These are phyloP conservation scores for Petrocephalus microphthalmus DNA, from an alignment of 2,113 vertebrate genomes.

Conservation along the genomic window DNA sequence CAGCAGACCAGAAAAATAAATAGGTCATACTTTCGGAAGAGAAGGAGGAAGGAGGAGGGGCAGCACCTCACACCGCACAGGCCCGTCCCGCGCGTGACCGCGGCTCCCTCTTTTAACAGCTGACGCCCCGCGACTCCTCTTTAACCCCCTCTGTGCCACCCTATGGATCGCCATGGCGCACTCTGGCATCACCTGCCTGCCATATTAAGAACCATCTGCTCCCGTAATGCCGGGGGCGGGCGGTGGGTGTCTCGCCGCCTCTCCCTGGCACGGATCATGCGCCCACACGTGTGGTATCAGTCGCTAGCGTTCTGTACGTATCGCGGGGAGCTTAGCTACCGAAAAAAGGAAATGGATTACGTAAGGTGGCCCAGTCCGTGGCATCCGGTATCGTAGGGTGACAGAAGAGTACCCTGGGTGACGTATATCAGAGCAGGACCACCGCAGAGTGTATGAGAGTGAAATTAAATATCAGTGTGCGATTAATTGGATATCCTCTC, in stretches of 20 bases:
- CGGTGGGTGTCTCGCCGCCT: background rate
- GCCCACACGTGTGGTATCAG: background rate
- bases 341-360: background rate
- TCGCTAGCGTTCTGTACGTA: background rate
- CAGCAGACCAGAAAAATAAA: background rate
- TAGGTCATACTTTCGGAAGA: background rate
- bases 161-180: background rate
- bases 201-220: background rate
- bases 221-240: background rate
- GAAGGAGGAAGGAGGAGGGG: background rate
- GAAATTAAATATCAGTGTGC: slow-evolving; percentile 45
- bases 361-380: background rate
- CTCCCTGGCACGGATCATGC: background rate
- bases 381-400: background rate
- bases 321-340: background rate
- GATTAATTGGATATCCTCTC: slow-evolving; percentile 41
- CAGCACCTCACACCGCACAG: background rate
- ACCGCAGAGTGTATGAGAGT: slow-evolving; percentile 19
- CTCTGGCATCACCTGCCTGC: background rate
- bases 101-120: background rate
- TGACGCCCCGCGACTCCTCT: background rate
- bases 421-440: background rate
- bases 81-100: background rate
- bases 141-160: background rate
- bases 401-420: background rate